Conservation (phyloP, 53 echinoderm and acorn worm species). For the Antedon mediterranea region DNA sequence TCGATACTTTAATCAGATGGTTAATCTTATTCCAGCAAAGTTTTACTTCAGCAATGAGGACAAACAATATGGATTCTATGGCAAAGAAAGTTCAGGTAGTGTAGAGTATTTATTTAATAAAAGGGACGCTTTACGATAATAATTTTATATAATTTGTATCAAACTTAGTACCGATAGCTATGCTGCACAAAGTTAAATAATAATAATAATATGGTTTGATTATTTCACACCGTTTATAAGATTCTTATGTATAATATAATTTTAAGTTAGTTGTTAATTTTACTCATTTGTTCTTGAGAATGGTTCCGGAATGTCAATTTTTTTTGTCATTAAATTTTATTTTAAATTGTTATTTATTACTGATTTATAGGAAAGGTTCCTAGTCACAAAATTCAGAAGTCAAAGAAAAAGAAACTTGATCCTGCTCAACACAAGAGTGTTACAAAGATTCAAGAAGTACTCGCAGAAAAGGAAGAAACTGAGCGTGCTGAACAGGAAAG, state of each 20-base stretch:
- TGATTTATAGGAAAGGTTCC: conserved; percentile 49
- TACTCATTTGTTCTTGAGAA: too few relatives aligned
- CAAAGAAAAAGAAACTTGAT: conserved; percentile 47
- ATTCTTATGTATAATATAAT: too few relatives aligned
- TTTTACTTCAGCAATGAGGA: conserved; percentile 50
- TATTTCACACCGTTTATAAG: too few relatives aligned
- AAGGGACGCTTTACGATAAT: too few relatives aligned
- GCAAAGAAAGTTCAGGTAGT: not conserved
- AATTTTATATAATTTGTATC: too few relatives aligned
- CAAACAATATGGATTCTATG: not conserved
- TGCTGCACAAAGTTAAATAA: too few relatives aligned
- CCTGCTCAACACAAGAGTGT: conserved; percentile 47
- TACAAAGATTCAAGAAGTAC: conserved; percentile 44
- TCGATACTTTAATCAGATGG: conserved; percentile 71
- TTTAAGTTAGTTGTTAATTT: too few relatives aligned
- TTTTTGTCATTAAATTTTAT: too few relatives aligned
- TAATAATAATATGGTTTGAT: too few relatives aligned
- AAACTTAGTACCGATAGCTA: too few relatives aligned
- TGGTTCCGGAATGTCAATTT: too few relatives aligned
- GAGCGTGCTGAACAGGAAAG: conserved; percentile 12
- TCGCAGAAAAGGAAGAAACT: conserved; percentile 31
- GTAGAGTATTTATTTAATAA: too few relatives aligned
- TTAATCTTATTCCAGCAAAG: conserved; percentile 56
- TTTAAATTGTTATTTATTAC: not conserved
- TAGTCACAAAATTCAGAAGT: conserved; percentile 34